phyloP scores from a whole-genome alignment of 2,797 vertebrate species.

The Prunella strophiata region DNA sequence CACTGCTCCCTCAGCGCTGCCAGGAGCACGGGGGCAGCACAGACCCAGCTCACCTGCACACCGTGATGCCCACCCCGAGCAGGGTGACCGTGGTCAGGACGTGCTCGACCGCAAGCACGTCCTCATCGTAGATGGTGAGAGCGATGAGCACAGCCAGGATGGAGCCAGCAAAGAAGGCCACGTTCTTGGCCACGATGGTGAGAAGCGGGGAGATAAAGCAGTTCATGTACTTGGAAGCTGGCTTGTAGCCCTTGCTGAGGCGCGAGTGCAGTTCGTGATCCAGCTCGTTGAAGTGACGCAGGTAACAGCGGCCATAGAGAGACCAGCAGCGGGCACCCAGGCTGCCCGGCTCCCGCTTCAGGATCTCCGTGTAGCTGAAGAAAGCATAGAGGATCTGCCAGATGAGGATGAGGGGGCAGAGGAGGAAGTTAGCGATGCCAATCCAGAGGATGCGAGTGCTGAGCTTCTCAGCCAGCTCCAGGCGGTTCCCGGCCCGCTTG shows the following conservation, averaged over 20 bases:
- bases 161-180: slow-evolving; percentile 96
- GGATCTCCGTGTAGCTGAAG: slow-evolving; percentile 97
- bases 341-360: slow-evolving; percentile 95
- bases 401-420: slow-evolving; percentile 96
- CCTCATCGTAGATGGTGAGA: slow-evolving; percentile 98
- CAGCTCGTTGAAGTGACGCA: slow-evolving; percentile 97
- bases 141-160: slow-evolving; percentile 96
- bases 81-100: slow-evolving; percentile 95
- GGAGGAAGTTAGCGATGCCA: slow-evolving; percentile 93
- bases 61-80: slow-evolving; percentile 91
- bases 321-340: slow-evolving; percentile 98
- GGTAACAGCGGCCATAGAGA: slow-evolving; percentile 95
- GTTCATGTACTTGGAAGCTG: slow-evolving; percentile 98
- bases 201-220: slow-evolving; percentile 95
- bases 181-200: slow-evolving; percentile 94
- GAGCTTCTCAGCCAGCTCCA: slow-evolving; percentile 92
- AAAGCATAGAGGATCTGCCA: slow-evolving; percentile 99
- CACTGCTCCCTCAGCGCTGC: background rate
- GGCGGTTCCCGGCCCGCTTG: slow-evolving; percentile 91
- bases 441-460: slow-evolving; percentile 97
- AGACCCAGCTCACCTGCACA: slow-evolving; percentile 88
- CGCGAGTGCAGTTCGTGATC: slow-evolving; percentile 97
- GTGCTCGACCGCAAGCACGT: slow-evolving; percentile 93
- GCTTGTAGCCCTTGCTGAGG: slow-evolving; percentile 96
- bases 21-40: background rate